phyloP scores from a whole-genome alignment of 2,797 vertebrate genomes.

The Mormyrus hasselquistii region DNA sequence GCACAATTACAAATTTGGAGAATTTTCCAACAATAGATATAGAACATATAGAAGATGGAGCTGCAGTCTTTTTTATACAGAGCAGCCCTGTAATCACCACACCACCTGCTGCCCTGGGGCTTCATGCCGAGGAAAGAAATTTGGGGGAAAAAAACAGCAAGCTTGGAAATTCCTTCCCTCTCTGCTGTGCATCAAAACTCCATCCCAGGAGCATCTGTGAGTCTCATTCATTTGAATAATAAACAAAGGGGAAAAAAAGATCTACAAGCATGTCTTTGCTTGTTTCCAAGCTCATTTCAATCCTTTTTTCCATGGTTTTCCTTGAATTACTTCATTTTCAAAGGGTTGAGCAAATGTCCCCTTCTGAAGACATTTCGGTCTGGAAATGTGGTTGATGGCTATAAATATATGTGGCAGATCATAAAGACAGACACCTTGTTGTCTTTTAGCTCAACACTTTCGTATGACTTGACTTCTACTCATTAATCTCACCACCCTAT shows the following conservation, averaged over 20 bases:
- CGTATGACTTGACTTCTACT: background rate
- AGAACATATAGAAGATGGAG: background rate
- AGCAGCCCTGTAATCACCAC: background rate
- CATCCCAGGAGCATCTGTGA: background rate
- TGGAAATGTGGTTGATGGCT: background rate
- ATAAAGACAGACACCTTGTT: background rate
- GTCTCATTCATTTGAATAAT: background rate
- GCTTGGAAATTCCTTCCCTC: background rate
- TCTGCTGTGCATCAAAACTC: background rate
- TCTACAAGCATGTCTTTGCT: background rate
- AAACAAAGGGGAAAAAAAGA: background rate
- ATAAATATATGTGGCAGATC: background rate
- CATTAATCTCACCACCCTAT: background rate
- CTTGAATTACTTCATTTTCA: background rate
- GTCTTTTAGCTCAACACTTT: background rate
- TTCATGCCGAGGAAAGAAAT: background rate
- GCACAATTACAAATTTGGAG: background rate
- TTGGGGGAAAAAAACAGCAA: background rate
- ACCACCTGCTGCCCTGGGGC: background rate
- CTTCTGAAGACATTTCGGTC: background rate
- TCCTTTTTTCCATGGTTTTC: background rate
- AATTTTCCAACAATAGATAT: background rate
- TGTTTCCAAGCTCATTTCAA: background rate
- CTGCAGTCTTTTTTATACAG: background rate
- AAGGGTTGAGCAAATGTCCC: background rate